phyloP scores from a whole-genome alignment of 1,140 invertebrate species.

The Diachasma alloeum region DNA sequence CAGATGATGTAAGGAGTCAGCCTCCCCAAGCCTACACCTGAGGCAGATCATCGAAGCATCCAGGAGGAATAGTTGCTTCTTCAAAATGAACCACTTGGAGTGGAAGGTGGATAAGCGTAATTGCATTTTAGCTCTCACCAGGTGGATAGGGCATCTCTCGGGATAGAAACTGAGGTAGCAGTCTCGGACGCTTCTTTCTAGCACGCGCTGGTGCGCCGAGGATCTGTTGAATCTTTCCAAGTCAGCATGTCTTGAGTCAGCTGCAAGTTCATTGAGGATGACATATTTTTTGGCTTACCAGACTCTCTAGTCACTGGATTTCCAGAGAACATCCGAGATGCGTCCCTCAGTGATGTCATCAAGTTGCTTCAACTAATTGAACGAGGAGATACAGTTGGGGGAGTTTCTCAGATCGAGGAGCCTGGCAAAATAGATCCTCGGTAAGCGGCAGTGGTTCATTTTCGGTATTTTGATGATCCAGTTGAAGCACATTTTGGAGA shows the following conservation, averaged over 20 bases:
- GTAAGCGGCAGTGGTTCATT: slow-evolving; percentile 15
- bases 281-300: too few relatives aligned
- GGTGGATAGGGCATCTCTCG: not conserved
- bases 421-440: slow-evolving; percentile 7
- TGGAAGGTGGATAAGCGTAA: not conserved
- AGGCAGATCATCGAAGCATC: not conserved
- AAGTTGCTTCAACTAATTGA: not conserved
- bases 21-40: not conserved
- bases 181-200: not conserved
- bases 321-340: not conserved
- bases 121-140: not conserved
- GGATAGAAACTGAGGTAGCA: not conserved
- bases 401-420: not conserved
- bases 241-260: not conserved
- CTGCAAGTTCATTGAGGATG: not conserved
- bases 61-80: not conserved
- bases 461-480: not conserved
- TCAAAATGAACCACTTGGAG: not conserved
- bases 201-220: not conserved
- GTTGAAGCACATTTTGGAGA: slow-evolving; percentile 5
- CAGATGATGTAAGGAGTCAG: not conserved
- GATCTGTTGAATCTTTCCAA: too few relatives aligned
- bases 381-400: not conserved
- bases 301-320: not conserved
- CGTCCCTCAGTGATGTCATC: not conserved